Evolutionary conservation across 2,113 vertebrate genomes (phyloP), one percentile per base, ranked within the genome.

Genomic region (Redunca redunca): DNA sequence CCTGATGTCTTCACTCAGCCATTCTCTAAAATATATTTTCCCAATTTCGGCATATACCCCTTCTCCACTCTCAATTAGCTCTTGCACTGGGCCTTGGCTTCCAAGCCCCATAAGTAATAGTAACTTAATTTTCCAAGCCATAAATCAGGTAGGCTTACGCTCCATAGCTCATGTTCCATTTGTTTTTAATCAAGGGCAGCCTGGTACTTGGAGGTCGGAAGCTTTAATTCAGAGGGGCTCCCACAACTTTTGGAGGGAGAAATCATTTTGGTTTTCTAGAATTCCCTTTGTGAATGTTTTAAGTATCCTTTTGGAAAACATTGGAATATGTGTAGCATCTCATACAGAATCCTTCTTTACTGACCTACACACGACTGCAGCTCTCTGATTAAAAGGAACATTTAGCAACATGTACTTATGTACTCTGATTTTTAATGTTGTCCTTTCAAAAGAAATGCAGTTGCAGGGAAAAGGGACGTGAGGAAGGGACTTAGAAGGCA

Each of bases 1-100:
- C 98, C 98, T 96, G 89, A 97, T 99, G 98, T 98, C 98, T 98
- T 98, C 97, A 98, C 98, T 98, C 96, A 84, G 82, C 67, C 96
- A 96, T 96, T 95, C 91, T 97, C 78, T 93, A 94, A 97, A 97
- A 98, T 97, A 97, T 97, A 98, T 98, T 98, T 98, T 96, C 95
- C 83, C 95, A 97, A 98, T 98, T 97, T 98, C 80, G 81, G 57
- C 71, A 12, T 94, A 64, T 83, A 91, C 89, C 60, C 96, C 50
- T 84, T 96, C 83, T 94, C 88, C 95, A 95, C 87, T 98, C 96
- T 96, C 97, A 98, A 97, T 98, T 97, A 98, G 97, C 94, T 95
- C 60, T 95, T 95, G 96, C 97, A 82, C 13, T 77, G 93, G 97
- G 98, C 90, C 81, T 97, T 95, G 53, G 89, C 97, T 97, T 97